Base-by-base conservation (phyloP, 92 coral and sea anemone genomes). In the Plumapathes pennacea region DNA sequence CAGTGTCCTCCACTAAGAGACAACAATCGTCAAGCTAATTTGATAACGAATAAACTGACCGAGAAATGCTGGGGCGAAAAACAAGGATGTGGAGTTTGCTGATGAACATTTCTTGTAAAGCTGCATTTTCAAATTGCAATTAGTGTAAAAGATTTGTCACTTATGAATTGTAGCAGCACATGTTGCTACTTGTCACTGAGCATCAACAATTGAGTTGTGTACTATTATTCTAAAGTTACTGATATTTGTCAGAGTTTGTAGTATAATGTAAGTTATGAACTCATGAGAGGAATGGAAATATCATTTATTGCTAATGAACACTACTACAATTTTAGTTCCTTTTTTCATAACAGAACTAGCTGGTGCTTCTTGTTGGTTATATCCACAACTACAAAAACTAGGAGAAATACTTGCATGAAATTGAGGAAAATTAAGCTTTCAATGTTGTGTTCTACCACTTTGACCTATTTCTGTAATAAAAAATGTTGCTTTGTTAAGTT, bases 61-160 rank as follows among this genome's bases (percentile, higher is more conserved):
- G 69, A 78, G 33, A 78, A 69, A 60, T 53, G 71, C 32, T 69
- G 78, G 78, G 44, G 24, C 20, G 85, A 77, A 47, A 77, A 69
- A 43, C 69, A 60, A 49, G 73, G 70, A 34, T 60, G 45, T 27
- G 59, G 72, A 12, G 67, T 66, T 20, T 31, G 13, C 24, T 75
- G 54, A 20, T 47, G 54, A 12, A 47, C 8, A n/a, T 7, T 34
- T n/a, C 40, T 7, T 34, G n/a, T 7, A 34, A 8, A n/a, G 9
- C n/a, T 7, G 8, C 9, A 34, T n/a, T 7, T 34, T 34, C 40
- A 34, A 34, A 34, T 34, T 8, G 40, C 72, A 28, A 34, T 5
- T 25, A 50, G 47, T 10, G 50, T 47, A 11, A 25, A 64, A 43
- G n/a, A n/a, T n/a, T n/a, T n/a, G n/a, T n/a, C n/a, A n/a, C n/a